A percentile compares a stretch with the other conserved stretches of the same genome.
Evolutionary conservation across 2,113 vertebrate species (phyloP).

Genomic region (Thamnaconus septentrionalis): DNA sequence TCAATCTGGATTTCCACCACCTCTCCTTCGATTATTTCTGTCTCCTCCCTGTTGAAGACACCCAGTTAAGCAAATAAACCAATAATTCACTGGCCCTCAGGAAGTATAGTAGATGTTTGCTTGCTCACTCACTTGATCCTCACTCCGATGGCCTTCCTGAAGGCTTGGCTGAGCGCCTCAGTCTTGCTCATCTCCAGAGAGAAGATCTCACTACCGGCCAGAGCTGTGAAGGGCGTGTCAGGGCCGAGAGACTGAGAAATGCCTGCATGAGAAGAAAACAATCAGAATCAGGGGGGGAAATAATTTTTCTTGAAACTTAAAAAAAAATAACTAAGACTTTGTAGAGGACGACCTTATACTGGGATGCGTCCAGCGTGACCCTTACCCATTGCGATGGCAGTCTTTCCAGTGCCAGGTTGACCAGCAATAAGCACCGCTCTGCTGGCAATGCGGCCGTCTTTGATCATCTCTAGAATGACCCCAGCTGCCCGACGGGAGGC

Average conservation of each 20-base stretch:
- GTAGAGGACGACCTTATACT: constrained; percentile 1
- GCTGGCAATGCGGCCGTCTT: constrained; percentile 92
- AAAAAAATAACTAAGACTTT: not conserved
- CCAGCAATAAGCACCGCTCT: constrained; percentile 88
- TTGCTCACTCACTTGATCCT: constrained; percentile 85
- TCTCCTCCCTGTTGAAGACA: constrained; percentile 83
- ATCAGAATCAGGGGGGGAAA: not conserved
- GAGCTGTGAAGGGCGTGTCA: constrained; percentile 90
- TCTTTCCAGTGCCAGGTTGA: constrained; percentile 92
- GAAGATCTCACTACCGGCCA: constrained; percentile 92
- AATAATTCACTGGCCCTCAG: not conserved
- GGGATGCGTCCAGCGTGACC: not conserved
- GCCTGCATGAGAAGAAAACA: constrained; percentile 64
- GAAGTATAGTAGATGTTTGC: not conserved
- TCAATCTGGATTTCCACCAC: constrained; percentile 97
- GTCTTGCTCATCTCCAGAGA: constrained; percentile 96
- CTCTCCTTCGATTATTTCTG: constrained; percentile 94
- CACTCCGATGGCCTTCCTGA: constrained; percentile 90
- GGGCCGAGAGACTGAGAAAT: constrained; percentile 88
- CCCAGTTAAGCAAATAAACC: not conserved
- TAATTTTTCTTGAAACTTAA: not conserved
- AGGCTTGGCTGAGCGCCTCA: constrained; percentile 89
- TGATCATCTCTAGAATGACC: constrained; percentile 92
- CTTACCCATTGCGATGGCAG: constrained; percentile 92
- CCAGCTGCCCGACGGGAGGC: constrained; percentile 88